These are phyloP conservation scores for Drosophila insularis DNA, from an alignment of 1,140 invertebrate species.

Conservation along the genomic window DNA sequence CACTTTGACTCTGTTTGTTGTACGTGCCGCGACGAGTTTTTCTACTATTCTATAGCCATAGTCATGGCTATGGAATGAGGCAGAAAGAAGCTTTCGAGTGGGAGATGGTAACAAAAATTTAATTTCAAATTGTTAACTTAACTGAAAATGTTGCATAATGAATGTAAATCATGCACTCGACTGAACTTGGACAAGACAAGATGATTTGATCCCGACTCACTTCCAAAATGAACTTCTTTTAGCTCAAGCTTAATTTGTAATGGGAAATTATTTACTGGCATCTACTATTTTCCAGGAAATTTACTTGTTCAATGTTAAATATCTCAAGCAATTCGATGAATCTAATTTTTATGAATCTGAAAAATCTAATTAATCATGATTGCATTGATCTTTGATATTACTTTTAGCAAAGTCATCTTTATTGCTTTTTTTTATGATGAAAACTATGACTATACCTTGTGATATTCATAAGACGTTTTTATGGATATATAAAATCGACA, in stretches of 20 bases:
- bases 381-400: neutral
- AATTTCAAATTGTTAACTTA: neutral
- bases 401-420: neutral
- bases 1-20: constrained; percentile 40
- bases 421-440: neutral
- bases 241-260: neutral
- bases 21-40: constrained; percentile 45
- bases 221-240: neutral
- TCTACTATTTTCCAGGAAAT: neutral
- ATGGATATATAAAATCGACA: too few species aligned
- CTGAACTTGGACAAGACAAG: neutral
- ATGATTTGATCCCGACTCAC: neutral
- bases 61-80: neutral
- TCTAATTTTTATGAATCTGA: neutral
- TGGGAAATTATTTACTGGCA: neutral
- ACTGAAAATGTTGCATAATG: neutral
- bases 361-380: neutral
- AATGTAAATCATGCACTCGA: constrained; percentile 2
- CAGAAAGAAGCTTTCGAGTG: neutral
- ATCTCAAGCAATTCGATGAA: neutral
- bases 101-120: neutral
- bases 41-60: constrained; percentile 17
- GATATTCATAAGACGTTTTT: too few species aligned
- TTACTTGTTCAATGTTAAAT: neutral
- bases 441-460: too few species aligned